Percentiles rank a stretch among this genome's conserved stretches.
Evolutionary conservation across 2,797 vertebrate genomes (phyloP).

Genomic region (Scolopax rusticola): DNA sequence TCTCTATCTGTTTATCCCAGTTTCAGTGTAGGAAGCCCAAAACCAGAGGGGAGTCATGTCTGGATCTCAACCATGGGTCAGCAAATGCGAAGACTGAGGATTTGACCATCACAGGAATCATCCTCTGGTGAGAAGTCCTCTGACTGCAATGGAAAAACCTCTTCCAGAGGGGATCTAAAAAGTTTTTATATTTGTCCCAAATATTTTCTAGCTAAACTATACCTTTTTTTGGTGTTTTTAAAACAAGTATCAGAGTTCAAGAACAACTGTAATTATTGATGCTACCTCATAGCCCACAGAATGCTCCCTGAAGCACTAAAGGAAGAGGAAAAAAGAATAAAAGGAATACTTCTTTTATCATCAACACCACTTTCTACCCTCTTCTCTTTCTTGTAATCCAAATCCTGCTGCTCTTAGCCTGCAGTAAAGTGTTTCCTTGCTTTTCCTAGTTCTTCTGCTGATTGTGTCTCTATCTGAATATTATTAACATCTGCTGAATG

Average conservation of each 20-base stretch:
- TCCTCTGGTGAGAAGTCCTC: not conserved
- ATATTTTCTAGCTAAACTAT: not conserved
- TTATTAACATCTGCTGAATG: not conserved
- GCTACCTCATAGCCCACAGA: not conserved
- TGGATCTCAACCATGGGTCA: not conserved
- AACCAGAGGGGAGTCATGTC: not conserved
- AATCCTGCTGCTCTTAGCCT: not conserved
- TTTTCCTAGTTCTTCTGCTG: not conserved
- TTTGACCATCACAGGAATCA: not conserved
- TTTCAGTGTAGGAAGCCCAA: not conserved
- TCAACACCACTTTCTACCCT: not conserved
- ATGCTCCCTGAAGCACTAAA: not conserved
- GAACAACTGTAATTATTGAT: not conserved
- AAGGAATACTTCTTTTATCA: not conserved
- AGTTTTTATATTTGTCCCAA: not conserved
- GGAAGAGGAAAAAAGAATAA: not conserved
- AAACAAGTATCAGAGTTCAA: not conserved
- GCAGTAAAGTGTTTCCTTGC: not conserved
- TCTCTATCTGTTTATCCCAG: not conserved
- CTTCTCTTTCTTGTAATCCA: not conserved
- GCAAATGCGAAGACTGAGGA: fast-evolving
- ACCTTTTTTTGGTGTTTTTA: not conserved
- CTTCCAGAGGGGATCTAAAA: not conserved
- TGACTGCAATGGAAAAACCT: not conserved
- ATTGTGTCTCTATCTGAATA: not conserved